A percentile compares a stretch with the other conserved stretches of the same genome.
Evolutionary conservation across 2,113 vertebrate species (phyloP).

Genomic region (Heterochromis multidens): DNA sequence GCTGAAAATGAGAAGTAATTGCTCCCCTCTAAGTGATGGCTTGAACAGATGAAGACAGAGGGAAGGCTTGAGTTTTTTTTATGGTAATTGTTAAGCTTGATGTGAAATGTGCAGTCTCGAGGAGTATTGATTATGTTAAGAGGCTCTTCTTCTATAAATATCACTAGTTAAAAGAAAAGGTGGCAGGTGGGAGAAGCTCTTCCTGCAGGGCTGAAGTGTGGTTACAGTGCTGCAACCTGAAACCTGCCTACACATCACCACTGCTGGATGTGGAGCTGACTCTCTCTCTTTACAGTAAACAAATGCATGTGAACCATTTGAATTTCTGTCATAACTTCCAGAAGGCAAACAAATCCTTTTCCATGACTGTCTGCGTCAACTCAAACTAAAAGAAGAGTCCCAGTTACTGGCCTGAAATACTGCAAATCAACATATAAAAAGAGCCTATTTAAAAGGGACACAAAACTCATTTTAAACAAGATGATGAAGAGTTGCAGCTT

Average conservation of each 20-base stretch:
- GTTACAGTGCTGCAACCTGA: conserved; percentile 18
- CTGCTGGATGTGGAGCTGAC: not conserved
- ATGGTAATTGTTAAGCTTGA: not conserved
- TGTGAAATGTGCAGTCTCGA: not conserved
- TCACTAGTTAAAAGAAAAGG: conserved; percentile 9
- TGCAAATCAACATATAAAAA: not conserved
- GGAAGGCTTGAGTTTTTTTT: not conserved
- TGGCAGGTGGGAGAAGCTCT: not conserved
- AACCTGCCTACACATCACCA: conserved; percentile 26
- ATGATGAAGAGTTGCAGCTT: not conserved
- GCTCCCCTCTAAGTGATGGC: not conserved
- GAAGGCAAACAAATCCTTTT: not conserved
- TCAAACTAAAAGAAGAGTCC: not conserved
- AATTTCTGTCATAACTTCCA: not conserved
- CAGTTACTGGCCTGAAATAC: not conserved
- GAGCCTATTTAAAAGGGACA: not conserved
- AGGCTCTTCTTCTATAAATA: not conserved
- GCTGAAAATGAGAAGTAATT: not conserved
- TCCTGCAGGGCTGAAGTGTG: conserved; percentile 12
- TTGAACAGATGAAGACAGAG: not conserved
- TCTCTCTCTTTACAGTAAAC: conserved; percentile 1
- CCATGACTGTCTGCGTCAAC: not conserved
- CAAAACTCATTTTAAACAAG: not conserved
- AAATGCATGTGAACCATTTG: not conserved
- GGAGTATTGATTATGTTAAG: not conserved